Conservation (phyloP, 2,113 vertebrate genomes). For the Phylloscopus trochilus region DNA sequence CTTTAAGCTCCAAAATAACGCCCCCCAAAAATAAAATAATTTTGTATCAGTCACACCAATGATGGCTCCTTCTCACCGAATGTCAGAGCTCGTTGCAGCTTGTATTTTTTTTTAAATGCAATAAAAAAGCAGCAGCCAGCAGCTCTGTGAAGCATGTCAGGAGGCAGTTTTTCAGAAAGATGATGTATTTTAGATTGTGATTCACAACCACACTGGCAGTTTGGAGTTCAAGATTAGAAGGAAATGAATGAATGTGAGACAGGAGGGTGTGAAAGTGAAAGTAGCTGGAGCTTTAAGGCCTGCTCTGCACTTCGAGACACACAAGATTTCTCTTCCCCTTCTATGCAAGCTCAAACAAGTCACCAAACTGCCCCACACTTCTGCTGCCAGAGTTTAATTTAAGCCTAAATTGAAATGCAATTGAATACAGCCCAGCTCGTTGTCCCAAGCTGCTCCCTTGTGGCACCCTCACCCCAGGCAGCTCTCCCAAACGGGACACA, state of each 20-base stretch:
- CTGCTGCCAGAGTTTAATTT: neutral
- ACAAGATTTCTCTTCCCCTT: neutral
- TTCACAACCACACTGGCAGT: neutral
- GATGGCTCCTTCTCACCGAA: neutral
- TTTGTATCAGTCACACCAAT: neutral
- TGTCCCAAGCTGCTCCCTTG: neutral
- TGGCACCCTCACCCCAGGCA: neutral
- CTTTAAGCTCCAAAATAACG: neutral
- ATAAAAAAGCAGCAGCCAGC: neutral
- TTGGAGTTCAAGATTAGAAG: constrained; percentile 17
- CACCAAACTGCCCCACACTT: neutral
- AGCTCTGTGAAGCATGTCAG: neutral
- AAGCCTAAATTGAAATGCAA: neutral
- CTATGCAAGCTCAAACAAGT: neutral
- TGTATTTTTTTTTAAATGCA: neutral
- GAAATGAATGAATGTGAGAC: constrained; percentile 44
- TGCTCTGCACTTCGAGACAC: neutral
- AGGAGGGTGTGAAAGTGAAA: constrained; percentile 1
- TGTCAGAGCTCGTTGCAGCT: neutral
- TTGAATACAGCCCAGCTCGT: neutral
- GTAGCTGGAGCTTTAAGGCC: neutral
- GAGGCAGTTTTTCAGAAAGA: neutral
- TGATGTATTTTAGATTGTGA: neutral
- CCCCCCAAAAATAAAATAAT: neutral
- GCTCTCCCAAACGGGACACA: neutral